Evolutionary conservation across 2,797 vertebrate genomes (phyloP).

Genomic region (Pipistrellus kuhlii): DNA sequence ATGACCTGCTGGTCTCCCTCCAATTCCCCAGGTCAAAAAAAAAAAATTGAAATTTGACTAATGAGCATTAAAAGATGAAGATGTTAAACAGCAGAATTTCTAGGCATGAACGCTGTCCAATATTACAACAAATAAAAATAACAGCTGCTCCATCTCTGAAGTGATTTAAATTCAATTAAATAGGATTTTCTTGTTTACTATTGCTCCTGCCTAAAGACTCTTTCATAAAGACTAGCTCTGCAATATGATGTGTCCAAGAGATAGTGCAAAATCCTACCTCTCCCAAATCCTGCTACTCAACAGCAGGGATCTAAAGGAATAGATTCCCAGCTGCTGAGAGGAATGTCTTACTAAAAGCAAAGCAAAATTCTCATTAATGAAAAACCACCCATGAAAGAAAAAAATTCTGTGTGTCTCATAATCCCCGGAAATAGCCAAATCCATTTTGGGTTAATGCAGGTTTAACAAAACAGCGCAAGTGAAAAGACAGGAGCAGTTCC

Average conservation of each 20-base stretch:
- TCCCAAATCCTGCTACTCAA: constrained; percentile 70
- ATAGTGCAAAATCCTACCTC: constrained; percentile 59
- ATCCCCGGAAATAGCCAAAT: constrained; percentile 76
- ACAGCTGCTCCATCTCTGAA: constrained; percentile 34
- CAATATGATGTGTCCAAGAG: constrained; percentile 42
- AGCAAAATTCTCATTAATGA: constrained; percentile 81
- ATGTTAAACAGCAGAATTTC: constrained; percentile 36
- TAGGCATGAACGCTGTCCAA: constrained; percentile 35
- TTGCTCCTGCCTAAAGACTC: constrained; percentile 41
- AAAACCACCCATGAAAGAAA: constrained; percentile 72
- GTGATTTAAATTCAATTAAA: constrained; percentile 64
- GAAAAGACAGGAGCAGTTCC: constrained; percentile 53
- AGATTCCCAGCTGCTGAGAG: constrained; percentile 70
- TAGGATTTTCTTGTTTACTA: constrained; percentile 59
- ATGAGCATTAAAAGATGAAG: not conserved
- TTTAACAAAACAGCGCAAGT: constrained; percentile 71
- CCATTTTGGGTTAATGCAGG: constrained; percentile 76
- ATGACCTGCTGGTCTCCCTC: not conserved
- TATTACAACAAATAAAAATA: constrained; percentile 61
- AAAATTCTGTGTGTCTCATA: constrained; percentile 60
- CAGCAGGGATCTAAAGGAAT: constrained; percentile 68
- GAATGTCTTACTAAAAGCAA: constrained; percentile 72
- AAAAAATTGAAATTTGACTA: not conserved
- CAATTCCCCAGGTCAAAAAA: not conserved
- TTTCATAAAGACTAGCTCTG: constrained; percentile 38